Percentiles rank a stretch among this genome's conserved stretches.
These are phyloP conservation scores for Gnathonemus longibarbis DNA, from an alignment of 2,113 vertebrate species.

Conservation along the genomic window DNA sequence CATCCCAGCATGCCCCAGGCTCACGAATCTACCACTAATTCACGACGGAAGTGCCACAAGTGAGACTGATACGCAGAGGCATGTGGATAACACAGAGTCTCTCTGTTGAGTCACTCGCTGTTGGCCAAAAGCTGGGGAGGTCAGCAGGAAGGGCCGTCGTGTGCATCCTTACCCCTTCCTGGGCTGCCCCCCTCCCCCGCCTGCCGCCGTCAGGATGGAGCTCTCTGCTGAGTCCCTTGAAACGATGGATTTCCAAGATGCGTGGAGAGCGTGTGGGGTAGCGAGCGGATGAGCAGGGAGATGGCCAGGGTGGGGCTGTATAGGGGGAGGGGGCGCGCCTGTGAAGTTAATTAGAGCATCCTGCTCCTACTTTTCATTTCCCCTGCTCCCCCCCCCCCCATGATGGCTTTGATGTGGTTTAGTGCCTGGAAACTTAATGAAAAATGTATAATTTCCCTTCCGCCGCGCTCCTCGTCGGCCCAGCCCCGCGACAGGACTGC, in stretches of 20 bases:
- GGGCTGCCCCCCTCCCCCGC: constrained; percentile 23
- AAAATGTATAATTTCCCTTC: constrained; percentile 69
- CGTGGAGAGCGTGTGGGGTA: not conserved
- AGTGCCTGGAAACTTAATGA: constrained; percentile 69
- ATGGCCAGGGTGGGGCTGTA: constrained; percentile 4
- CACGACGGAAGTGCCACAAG: constrained; percentile 36
- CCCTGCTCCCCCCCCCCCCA: constrained; percentile 23
- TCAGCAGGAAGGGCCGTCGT: constrained; percentile 3
- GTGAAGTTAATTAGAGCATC: constrained; percentile 70
- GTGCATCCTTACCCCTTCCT: constrained; percentile 27
- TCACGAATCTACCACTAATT: constrained; percentile 24
- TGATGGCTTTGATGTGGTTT: constrained; percentile 67
- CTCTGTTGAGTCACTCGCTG: constrained; percentile 58
- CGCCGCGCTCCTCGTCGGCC: constrained; percentile 38
- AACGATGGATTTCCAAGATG: constrained; percentile 27
- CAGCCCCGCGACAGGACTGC: constrained; percentile 40
- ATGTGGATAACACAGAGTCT: constrained; percentile 36
- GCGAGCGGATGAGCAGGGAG: constrained; percentile 14
- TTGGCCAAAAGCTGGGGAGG: not conserved
- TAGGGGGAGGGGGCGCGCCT: constrained; percentile 37
- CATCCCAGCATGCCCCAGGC: not conserved
- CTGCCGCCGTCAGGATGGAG: not conserved
- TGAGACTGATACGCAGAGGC: constrained; percentile 36
- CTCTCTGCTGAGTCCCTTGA: not conserved
- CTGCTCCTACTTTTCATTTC: constrained; percentile 48